Conservation (phyloP, 2,113 vertebrate genomes). For the Nicator chloris region DNA sequence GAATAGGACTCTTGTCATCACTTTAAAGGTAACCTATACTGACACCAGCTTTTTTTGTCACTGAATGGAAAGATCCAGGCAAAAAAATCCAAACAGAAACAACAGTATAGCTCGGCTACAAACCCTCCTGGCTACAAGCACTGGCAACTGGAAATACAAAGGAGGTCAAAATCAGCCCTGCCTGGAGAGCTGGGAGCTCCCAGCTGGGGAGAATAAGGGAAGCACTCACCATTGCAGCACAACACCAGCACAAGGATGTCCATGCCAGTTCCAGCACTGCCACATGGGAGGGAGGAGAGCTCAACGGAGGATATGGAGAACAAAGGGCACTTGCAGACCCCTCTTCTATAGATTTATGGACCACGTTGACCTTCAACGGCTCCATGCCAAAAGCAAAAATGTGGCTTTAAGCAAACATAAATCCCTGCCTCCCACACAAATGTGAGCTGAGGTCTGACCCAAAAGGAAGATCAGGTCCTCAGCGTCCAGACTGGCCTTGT, state of each 20-base stretch:
- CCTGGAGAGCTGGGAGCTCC: neutral
- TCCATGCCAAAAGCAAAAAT: neutral
- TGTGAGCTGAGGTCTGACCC: neutral
- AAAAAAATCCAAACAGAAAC: neutral
- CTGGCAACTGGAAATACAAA: neutral
- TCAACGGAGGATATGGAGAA: neutral
- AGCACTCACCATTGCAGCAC: accelerated
- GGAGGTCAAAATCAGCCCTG: neutral
- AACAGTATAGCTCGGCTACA: neutral
- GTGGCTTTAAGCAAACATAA: neutral
- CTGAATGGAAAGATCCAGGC: neutral
- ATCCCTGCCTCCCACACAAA: neutral
- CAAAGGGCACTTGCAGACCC: neutral
- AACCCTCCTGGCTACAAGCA: neutral
- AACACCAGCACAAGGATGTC: neutral
- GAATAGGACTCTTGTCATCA: neutral
- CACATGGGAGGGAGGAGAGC: neutral
- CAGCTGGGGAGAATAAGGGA: neutral
- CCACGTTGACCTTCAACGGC: neutral
- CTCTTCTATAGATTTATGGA: neutral
- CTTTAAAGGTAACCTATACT: neutral
- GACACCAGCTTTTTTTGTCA: neutral
- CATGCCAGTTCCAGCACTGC: neutral
- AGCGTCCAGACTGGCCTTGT: neutral
- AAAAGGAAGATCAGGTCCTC: slow-evolving; percentile 11